A percentile compares a stretch with the other conserved stretches of the same genome.
These are phyloP conservation scores for Lagorchestes hirsutus DNA, from an alignment of 2,797 vertebrate species.

Conservation along the genomic window DNA sequence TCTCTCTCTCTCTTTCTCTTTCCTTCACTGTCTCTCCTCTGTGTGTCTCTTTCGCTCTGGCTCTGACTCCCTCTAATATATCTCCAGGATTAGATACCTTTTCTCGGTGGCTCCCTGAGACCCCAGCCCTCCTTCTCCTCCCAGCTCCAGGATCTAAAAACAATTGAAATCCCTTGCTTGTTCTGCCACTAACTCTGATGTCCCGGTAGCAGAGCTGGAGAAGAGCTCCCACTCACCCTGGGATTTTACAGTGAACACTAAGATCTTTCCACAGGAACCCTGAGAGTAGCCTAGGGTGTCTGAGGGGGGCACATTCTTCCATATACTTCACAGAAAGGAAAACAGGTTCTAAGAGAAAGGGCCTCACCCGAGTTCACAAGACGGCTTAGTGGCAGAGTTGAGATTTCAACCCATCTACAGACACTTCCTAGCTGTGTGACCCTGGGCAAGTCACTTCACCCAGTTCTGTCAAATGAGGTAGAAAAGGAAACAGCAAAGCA, in stretches of 20 bases:
- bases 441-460: no score
- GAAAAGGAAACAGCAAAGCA: background rate
- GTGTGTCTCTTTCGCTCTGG: background rate
- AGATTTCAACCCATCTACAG: background rate
- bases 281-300: background rate
- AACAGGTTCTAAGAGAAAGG: background rate
- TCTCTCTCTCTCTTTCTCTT: no score
- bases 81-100: no score
- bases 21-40: background rate
- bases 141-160: background rate
- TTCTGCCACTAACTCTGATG: background rate
- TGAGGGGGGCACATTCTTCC: background rate
- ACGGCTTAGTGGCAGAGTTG: background rate
- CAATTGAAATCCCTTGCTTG: background rate
- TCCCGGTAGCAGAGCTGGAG: background rate
- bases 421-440: background rate
- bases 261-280: background rate
- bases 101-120: background rate
- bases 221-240: background rate
- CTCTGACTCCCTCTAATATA: background rate
- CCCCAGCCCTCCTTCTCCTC: slow-evolving; percentile 34
- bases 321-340: background rate
- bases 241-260: background rate
- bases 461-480: background rate
- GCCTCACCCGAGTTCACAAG: background rate